Percentiles rank a stretch among this genome's conserved stretches.
These are phyloP conservation scores for Scaptomyza caliginosa DNA, from an alignment of 2,888 invertebrate species.

Conservation along the genomic window DNA sequence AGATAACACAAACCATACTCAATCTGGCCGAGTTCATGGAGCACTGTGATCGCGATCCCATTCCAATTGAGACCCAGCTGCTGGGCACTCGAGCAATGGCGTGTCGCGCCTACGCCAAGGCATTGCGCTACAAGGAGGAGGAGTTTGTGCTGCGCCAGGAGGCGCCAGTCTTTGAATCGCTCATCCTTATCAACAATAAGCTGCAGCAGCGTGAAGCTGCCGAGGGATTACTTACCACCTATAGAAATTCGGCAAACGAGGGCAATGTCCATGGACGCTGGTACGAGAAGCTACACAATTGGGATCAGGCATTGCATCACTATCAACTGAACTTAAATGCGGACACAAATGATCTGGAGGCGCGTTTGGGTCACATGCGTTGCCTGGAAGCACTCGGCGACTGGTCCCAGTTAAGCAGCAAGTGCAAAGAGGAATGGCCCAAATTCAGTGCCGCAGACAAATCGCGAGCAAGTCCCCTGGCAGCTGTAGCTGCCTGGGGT, in stretches of 20 bases:
- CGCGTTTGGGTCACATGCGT: slow-evolving; percentile 96
- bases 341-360: slow-evolving; percentile 89
- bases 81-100: slow-evolving; percentile 97
- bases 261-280: slow-evolving; percentile 91
- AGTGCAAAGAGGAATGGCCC: slow-evolving; percentile 92
- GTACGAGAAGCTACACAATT: slow-evolving; percentile 99
- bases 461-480: slow-evolving; percentile 92
- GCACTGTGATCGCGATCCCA: slow-evolving; percentile 97
- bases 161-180: slow-evolving; percentile 94
- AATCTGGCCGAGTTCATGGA: slow-evolving; percentile 99
- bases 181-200: slow-evolving; percentile 99
- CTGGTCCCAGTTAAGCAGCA: slow-evolving; percentile 94
- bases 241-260: slow-evolving; percentile 88
- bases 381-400: slow-evolving; percentile 98
- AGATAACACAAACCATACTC: slow-evolving; percentile 97
- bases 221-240: slow-evolving; percentile 94
- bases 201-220: slow-evolving; percentile 99
- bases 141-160: slow-evolving; percentile 94
- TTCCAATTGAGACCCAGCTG: slow-evolving; percentile 94
- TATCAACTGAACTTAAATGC: slow-evolving; percentile 91
- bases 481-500: slow-evolving; percentile 98
- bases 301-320: slow-evolving; percentile 96
- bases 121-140: slow-evolving; percentile 91
- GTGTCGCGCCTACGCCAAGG: slow-evolving; percentile 90
- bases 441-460: slow-evolving; percentile 86